Evolutionary conservation across 2,113 vertebrate species (phyloP), one percentile per base, ranked within the genome.

Genomic region (Chaetops frenatus): DNA sequence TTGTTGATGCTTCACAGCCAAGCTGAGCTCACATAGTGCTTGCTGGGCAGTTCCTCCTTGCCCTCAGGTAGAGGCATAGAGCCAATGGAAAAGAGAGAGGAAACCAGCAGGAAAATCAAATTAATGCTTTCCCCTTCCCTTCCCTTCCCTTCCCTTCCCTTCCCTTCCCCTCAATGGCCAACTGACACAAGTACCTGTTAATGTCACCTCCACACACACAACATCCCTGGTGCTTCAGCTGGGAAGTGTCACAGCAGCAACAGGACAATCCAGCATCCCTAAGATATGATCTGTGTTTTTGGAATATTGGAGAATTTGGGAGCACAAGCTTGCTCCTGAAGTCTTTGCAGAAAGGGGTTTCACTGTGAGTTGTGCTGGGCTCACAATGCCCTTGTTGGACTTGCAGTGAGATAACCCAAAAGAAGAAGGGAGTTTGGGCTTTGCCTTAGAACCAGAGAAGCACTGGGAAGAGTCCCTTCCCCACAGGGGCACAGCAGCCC

Each of bases 301-400:
- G 44, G 58, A 50, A 33, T 16, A n/a, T 16, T 15, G 29, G 23
- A 66, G 47, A 44, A 42, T 11, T 66, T 11, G 2, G 25, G 27
- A 86, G 73, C 5, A 2, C 19, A 33, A 57, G 24, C 33, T 17
- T 1, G 2, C 38, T 45, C 11, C 24, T 20, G 36, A 35, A 31
- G 31, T n/a, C 40, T 73, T 58, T 42, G 62, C 44, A 60, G 29
- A 42, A 76, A 58, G 17, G 9, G n/a, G 12, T 31, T 72, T 72
- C 67, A 44, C 44, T 42, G 20, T 0, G 2, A 53, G 35, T 22
- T 7, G 5, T 50, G 61, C 35, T 38, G 29, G 47, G 51, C 53
- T 53, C 62, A 19, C 0, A 0, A 8, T 0, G 0, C 38, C 50
- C 35, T 67, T 42, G 23, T 2, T 71, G 44, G 48, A 16, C 29